Base-by-base conservation (phyloP, 2,113 vertebrate genomes). In the Cyprinus carpio region DNA sequence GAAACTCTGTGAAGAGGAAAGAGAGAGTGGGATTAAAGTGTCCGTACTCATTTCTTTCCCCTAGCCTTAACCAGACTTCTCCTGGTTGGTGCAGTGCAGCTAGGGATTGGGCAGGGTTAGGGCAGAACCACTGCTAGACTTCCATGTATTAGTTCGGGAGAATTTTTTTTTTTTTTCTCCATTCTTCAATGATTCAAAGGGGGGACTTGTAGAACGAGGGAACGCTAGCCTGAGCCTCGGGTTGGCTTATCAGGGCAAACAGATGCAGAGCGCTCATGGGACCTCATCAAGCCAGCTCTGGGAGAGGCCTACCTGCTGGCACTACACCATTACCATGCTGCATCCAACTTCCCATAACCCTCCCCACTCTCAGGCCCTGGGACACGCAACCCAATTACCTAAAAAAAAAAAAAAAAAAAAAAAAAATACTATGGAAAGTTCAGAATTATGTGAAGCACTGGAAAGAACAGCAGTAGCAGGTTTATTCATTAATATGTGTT, bases 231-330 rank as follows among this genome's bases (percentile, higher is more conserved):
- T 46, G 31, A 86, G 84, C 90, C 90, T 87, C 78, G 89, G 92
- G 89, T 92, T 79, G 92, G 91, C 92, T 95, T 95, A 95, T 95
- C 94, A 87, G 90, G 90, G 87, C 87, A 89, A 92, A 91, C 94
- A 95, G 93, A 92, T 93, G 93, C 90, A 87, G 82, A 71, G 87
- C 81, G 90, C 93, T 93, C 92, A 89, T 87, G 92, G 93, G 92
- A 92, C 91, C 91, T 94, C 93, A 94, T 94, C 94, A 94, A 90
- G 89, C 87, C 88, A 84, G 75, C 89, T 88, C 87, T 89, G 83
- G 89, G 88, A 92, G 60, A 91, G 90, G 87, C 90, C 91, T 90
- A 91, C 92, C 92, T 92, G 90, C 92, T 93, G 90, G 91, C 88
- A 82, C 74, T 90, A 90, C 90, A 90, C 91, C 86, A 84, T 93